Evolutionary conservation across 2,888 invertebrate species (phyloP).

Genomic region (Drosophila flavopinicola): DNA sequence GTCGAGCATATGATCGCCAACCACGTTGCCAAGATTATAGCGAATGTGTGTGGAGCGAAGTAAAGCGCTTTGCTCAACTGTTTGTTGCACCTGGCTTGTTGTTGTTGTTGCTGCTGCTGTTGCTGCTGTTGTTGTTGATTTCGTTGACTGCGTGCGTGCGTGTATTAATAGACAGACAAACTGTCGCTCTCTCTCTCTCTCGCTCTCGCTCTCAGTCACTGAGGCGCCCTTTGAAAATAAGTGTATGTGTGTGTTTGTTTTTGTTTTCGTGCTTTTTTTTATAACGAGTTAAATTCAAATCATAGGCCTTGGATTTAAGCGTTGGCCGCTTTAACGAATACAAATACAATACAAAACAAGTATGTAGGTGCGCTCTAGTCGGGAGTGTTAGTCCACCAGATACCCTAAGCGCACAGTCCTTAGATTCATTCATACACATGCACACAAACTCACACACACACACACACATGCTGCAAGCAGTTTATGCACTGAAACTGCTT

Average conservation of each 20-base stretch:
- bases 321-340: constrained; percentile 12
- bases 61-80: constrained; percentile 15
- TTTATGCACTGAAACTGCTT: no score
- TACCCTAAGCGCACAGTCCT: no score
- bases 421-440: no score
- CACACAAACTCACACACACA: no score
- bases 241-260: constrained; percentile 10
- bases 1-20: constrained; percentile 65
- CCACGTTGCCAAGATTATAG: constrained; percentile 74
- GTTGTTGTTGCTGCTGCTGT: constrained; percentile 18
- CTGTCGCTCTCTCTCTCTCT: constrained; percentile 12
- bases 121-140: constrained; percentile 6
- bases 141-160: constrained; percentile 20
- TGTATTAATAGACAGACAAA: constrained; percentile 41
- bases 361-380: no score
- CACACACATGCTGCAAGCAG: no score
- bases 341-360: no score
- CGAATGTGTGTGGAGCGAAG: constrained; percentile 36
- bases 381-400: no score
- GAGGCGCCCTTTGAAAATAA: constrained; percentile 25
- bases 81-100: constrained; percentile 58
- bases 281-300: constrained; percentile 44
- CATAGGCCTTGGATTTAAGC: constrained; percentile 39
- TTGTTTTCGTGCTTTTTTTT: no score
- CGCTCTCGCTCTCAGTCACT: constrained; percentile 6